These are phyloP conservation scores for Sycophaga agraensis DNA, from an alignment of 1,140 invertebrate genomes.

Conservation along the genomic window DNA sequence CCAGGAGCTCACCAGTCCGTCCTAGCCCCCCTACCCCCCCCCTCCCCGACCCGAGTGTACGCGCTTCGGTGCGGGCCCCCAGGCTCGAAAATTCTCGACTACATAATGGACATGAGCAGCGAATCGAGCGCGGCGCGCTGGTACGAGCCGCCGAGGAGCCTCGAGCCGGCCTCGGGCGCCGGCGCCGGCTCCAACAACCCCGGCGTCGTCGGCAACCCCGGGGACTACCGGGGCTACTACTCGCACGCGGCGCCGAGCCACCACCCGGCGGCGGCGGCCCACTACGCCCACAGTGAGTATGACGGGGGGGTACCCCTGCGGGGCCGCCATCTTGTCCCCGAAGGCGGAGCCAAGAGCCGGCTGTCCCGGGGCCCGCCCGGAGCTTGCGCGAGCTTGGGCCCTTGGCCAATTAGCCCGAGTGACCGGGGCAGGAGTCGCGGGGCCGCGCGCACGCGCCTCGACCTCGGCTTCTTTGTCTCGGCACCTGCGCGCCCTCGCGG, in stretches of 20 bases:
- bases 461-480: too few relatives aligned
- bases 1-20: too few relatives aligned
- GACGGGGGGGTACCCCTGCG: background rate
- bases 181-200: slow-evolving; percentile 43
- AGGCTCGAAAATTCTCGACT: slow-evolving; percentile 43
- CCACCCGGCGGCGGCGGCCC: slow-evolving; percentile 52
- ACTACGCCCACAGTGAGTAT: slow-evolving; percentile 58
- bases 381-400: too few relatives aligned
- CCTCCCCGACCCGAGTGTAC: slow-evolving; percentile 5
- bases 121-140: slow-evolving; percentile 55
- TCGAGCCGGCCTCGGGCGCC: slow-evolving; percentile 44
- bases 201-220: slow-evolving; percentile 45
- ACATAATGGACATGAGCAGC: slow-evolving; percentile 59
- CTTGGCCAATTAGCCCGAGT: too few relatives aligned
- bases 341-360: too few relatives aligned
- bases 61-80: slow-evolving; percentile 23
- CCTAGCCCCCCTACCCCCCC: too few relatives aligned
- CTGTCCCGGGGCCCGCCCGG: too few relatives aligned
- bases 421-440: too few relatives aligned
- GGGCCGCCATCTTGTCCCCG: too few relatives aligned
- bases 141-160: slow-evolving; percentile 54
- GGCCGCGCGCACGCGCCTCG: too few relatives aligned
- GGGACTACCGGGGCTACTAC: slow-evolving; percentile 56
- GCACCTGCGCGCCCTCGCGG: too few relatives aligned
- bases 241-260: slow-evolving; percentile 52